A percentile compares a stretch with the other conserved stretches of the same genome.
Evolutionary conservation across 2,888 invertebrate species (phyloP).

Genomic region (Thereva nobilitata): DNA sequence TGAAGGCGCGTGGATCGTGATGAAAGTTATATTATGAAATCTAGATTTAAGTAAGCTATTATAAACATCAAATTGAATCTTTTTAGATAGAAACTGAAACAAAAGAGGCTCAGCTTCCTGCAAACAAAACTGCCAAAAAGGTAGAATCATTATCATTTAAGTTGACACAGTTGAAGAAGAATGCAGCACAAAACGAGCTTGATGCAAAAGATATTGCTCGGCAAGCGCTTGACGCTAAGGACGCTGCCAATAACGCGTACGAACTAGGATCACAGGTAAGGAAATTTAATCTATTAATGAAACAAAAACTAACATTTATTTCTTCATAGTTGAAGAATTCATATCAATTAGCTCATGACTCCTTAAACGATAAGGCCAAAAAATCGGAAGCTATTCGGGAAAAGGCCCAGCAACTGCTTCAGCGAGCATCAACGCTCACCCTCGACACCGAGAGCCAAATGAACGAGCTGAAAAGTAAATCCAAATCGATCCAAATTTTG

Average conservation of each 20-base stretch:
- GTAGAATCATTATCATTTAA: constrained; percentile 73
- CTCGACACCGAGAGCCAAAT: constrained; percentile 76
- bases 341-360: constrained; percentile 73
- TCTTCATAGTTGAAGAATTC: constrained; percentile 63
- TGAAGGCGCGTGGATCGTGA: no score
- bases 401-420: constrained; percentile 75
- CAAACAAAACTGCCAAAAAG: constrained; percentile 76
- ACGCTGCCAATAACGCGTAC: constrained; percentile 72
- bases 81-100: constrained; percentile 79
- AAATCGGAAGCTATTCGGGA: constrained; percentile 78
- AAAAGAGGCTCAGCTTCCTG: constrained; percentile 75
- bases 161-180: constrained; percentile 75
- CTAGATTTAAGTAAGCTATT: constrained; percentile 5
- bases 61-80: constrained; percentile 14
- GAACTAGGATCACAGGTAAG: constrained; percentile 62
- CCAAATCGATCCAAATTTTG: background rate
- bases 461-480: constrained; percentile 67
- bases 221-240: constrained; percentile 73
- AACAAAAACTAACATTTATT: constrained; percentile 6
- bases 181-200: constrained; percentile 79
- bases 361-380: constrained; percentile 72
- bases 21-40: background rate
- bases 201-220: constrained; percentile 80
- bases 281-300: background rate
- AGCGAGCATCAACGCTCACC: constrained; percentile 81